A percentile compares a stretch with the other conserved stretches of the same genome.
phyloP scores from a whole-genome alignment of 2,797 vertebrate genomes.

The Gambelia wislizenii region DNA sequence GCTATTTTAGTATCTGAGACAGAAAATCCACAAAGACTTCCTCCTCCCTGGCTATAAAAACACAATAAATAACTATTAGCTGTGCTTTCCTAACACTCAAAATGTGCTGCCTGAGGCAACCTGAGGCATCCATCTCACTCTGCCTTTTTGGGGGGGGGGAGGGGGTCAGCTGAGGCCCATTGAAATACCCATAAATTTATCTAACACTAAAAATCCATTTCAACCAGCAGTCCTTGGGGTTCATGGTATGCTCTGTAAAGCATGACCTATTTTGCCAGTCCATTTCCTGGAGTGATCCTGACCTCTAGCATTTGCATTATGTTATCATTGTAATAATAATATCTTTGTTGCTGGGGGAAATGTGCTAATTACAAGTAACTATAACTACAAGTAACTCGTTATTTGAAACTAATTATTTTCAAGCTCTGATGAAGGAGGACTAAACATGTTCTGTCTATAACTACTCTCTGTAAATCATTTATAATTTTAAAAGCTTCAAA shows the following conservation, averaged over 20 bases:
- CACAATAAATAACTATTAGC: background rate
- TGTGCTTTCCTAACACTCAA: background rate
- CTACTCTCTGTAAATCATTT: background rate
- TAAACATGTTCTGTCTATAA: background rate
- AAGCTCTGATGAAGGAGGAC: no score
- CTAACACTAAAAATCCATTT: background rate
- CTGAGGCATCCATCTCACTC: no score
- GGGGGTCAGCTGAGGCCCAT: no score
- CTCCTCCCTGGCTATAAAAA: background rate
- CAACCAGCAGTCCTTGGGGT: background rate
- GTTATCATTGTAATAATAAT: background rate
- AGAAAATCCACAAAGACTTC: background rate
- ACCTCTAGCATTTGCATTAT: background rate
- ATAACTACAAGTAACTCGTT: no score
- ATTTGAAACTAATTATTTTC: no score
- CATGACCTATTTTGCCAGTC: background rate
- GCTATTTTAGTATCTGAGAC: background rate
- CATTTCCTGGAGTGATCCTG: background rate
- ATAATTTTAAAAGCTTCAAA: background rate
- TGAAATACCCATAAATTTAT: background rate
- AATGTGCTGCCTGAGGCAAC: background rate
- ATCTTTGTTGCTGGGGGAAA: background rate
- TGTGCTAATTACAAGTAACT: background rate
- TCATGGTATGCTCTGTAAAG: background rate
- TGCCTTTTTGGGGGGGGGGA: no score